Base-by-base conservation (phyloP, 2,113 vertebrate genomes). In the Rhipidura dahli region DNA sequence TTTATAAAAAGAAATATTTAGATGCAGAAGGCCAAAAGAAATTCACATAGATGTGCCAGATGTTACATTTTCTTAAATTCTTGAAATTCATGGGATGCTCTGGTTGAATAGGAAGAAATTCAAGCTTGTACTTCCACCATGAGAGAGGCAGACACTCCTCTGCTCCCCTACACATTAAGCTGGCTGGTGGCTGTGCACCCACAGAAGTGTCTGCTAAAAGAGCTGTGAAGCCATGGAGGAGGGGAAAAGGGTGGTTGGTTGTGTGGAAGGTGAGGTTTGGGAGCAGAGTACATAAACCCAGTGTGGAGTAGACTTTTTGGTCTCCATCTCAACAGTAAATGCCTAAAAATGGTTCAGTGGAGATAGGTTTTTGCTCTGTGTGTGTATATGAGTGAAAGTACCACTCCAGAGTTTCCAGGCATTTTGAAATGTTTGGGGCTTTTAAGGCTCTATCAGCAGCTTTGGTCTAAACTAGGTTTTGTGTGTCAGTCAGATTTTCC, bases 101-200 rank as follows among this genome's bases (percentile, higher is more conserved):
- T 13, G 27, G 73, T 87, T 33, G 54, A 66, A 68, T 5, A 59
- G 65, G 75, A 87, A 42, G 77, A 89, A 81, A 70, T 53, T 63
- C 23, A 57, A 54, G 65, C n/a, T 44, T 9, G 27, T 44, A 3
- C 39, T 81, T 89, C 23, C 9, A 7, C 15, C 0, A 0, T 0
- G 1, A n/a, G 53, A 56, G 49, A 4, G 11, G 45, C 71, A 64
- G 71, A 69, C 30, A 1, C 37, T 77, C 11, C 37, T 54, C 63
- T 65, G 37, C 19, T 65, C 42, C 59, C 0, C 1, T 33, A n/a
- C 11, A 3, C 1, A 0, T 20, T 30, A 4, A 56, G 63, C 28
- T 51, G 35, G n/a, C 54, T 80, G 68, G 17, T 73, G 59, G 59
- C 65, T 61, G 20, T n/a, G 42, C 31, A 2, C 26, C 65, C 2